Base-by-base conservation (phyloP, 2,113 vertebrate species). In the Calidris pygmaea region DNA sequence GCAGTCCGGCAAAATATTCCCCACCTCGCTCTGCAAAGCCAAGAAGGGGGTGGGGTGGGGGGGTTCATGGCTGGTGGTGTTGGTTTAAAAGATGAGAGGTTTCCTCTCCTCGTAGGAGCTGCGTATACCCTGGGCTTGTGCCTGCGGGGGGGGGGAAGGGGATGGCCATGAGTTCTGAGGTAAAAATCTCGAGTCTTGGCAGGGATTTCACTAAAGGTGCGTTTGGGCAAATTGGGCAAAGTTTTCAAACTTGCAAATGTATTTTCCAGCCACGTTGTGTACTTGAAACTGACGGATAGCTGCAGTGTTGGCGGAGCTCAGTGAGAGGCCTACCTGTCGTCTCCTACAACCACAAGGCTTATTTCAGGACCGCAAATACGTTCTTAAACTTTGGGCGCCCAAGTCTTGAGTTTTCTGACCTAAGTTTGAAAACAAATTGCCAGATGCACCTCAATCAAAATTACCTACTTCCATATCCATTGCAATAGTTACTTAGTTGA, bases 41-140 rank as follows among this genome's bases (percentile, higher is more conserved):
- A 1, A 5, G 32, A 21, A 34, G 53, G 24, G 14, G 37, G 37
- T 39, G 50, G 12, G 50, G 14, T 26, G 77, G 37, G 77, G 32
- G 77, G 59, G 47, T 35, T 60, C 43, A 8, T 85, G 4, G 17
- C 55, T 37, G 47, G 55, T 35, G 73, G 77, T 84, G 8, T 53
- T 58, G 76, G 73, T 86, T 68, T 24, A 12, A 77, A 74, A 73
- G 53, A 66, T n/a, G 12, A 29, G 35, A 24, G 59, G 59, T 43
- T 66, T 10, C 17, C 29, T 18, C 8, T 27, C 59, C 23, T n/a
- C 23, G 3, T 26, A 6, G 10, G 23, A 67, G 20, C 62, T 5
- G 4, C 4, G 1, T 14, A 21, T 0, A 0, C 10, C 43, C 29
- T 18, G 66, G 23, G 20, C 35, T 13, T 48, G 52, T 50, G 68